Evolutionary conservation across 2,797 vertebrate species (phyloP), one percentile per base, ranked within the genome.

Genomic region (Poliocrania exsul): DNA sequence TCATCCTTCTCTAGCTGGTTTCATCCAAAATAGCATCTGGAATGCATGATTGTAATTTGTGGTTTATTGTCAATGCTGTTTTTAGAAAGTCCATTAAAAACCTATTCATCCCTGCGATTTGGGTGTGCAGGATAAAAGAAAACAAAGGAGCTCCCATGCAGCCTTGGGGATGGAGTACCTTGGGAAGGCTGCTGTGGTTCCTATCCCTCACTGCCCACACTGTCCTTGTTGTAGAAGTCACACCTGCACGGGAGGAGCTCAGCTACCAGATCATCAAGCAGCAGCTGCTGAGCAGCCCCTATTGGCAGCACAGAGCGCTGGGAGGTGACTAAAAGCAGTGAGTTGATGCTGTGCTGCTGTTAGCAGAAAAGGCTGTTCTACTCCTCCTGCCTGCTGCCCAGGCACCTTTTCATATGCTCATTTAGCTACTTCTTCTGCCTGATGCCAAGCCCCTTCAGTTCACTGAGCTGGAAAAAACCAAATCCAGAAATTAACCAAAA

Each of bases 11-110:
- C 28, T 42, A 82, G 42, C 49, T 74, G 3, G 3, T 62, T 83
- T 81, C 38, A 81, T 71, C 74, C 46, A 61, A 88, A 93, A 89
- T 15, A 92, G 64, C 38, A 85, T 31, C 57, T 44, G 33, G 50
- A 85, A 82, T 29, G 38, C 18, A 40, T 21, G 16, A 46, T 9
- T 70, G 37, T 18, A 73, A 83, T 79, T 81, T 25, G 12, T 28
- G 14, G 16, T 6, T 92, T 61, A 54, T 35, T 84, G 71, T 3
- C 3, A 58, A 58, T 13, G 38, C 31, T 54, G 35, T 0, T 83
- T 91, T 71, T 42, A 71, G 53, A n/a, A 81, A 83, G 31, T 20
- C 58, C 57, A 57, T 58, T 54, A 35, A 70, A 93, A 75, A 12
- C 5, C 10, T 37, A 14, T 37, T 65, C 61, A 37, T 12, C 17